Base-by-base conservation (phyloP, 2,113 vertebrate genomes). In the Passerina amoena region DNA sequence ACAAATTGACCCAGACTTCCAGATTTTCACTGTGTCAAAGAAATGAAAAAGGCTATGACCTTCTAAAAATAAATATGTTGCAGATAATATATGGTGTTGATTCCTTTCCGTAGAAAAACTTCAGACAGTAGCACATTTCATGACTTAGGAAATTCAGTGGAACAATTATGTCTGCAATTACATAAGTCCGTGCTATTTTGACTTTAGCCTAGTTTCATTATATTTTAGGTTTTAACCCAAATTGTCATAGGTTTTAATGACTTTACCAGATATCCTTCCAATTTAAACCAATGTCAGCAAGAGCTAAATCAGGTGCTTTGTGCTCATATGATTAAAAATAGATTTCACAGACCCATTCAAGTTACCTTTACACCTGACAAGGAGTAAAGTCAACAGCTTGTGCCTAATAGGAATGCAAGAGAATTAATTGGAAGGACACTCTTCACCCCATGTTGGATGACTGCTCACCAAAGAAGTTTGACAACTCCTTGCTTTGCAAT, bases 211-310 rank as follows among this genome's bases (percentile, higher is more conserved):
- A 81, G 40, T 90, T 95, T 88, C 57, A 65, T 76, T 86, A 45
- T 78, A 88, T 81, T 92, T 88, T 78, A 75, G 79, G 56, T 73
- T 95, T 96, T 93, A 96, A 77, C 87, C 64, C 19, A 1, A 90
- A 84, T 70, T 20, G 3, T 88, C 72, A 22, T 53, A 88, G 51
- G 21, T 83, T 94, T 93, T 94, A 96, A 88, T 94, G 90, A 93
- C 85, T 88, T 86, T 90, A 96, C 44, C 82, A 90, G 92, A 83
- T 71, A 95, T 68, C 61, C 48, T 94, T 83, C 77, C 80, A 93
- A 90, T 75, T 94, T 84, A 86, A 90, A 72, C 54, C 72, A 86
- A 71, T 75, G 90, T 95, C 93, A 97, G 82, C 72, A 86, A 95
- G 60, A 93, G 65, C 88, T 96, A 90, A 88, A 96, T 88, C 71